phyloP scores from a whole-genome alignment of 2,797 vertebrate genomes.

The Acipenser oxyrinchus region DNA sequence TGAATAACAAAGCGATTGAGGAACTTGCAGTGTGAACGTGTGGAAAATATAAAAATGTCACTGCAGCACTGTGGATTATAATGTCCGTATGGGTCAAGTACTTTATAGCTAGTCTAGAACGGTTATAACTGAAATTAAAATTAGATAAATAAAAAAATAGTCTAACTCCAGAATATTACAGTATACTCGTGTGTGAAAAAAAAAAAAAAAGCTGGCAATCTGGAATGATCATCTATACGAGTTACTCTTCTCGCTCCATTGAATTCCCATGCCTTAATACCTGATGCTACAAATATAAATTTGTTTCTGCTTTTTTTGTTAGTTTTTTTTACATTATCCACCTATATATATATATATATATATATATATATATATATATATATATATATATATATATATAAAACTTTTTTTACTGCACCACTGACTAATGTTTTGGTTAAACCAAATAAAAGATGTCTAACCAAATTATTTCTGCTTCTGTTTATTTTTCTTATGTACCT shows the following conservation, averaged over 20 bases:
- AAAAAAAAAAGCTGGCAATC: conserved; percentile 59
- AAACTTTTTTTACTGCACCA: conserved; percentile 54
- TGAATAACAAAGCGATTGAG: conserved; percentile 30
- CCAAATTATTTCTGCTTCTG: conserved; percentile 49
- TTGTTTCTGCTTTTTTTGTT: conserved; percentile 32
- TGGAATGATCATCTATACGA: conserved; percentile 69
- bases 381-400: no score
- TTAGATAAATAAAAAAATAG: conserved; percentile 70
- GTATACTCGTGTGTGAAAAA: conserved; percentile 61
- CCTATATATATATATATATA: no score
- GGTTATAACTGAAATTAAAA: conserved; percentile 78
- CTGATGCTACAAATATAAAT: conserved; percentile 59
- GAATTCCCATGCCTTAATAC: conserved; percentile 48
- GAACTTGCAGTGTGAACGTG: conserved; percentile 70
- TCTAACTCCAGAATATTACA: conserved; percentile 57
- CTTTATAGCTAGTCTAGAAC: conserved; percentile 75
- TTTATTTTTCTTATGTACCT: conserved; percentile 55
- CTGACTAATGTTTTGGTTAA: conserved; percentile 59
- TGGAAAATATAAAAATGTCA: conserved; percentile 52
- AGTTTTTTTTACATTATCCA: no score
- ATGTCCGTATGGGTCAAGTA: conserved; percentile 62
- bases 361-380: no score
- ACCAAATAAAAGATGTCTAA: conserved; percentile 51
- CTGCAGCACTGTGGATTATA: conserved; percentile 92
- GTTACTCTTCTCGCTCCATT: conserved; percentile 39